A percentile compares a stretch with the other conserved stretches of the same genome.
Evolutionary conservation across 2,888 invertebrate genomes (phyloP).

Genomic region (Tachystola acroxantha): DNA sequence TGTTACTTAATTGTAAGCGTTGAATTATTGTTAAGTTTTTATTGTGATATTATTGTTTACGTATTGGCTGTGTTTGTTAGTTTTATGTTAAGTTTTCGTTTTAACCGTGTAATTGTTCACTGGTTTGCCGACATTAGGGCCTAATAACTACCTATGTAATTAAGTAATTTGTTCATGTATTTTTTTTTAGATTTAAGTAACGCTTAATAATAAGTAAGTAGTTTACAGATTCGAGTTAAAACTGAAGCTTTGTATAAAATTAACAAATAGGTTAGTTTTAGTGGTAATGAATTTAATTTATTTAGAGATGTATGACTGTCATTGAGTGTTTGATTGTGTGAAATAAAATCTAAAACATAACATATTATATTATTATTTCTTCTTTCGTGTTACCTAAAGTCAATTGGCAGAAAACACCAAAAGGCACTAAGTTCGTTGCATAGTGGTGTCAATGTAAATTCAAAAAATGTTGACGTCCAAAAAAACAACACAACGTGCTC

Average conservation of each 20-base stretch:
- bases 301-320: constrained; percentile 56
- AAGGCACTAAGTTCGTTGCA: no score
- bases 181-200: constrained; percentile 21
- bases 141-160: constrained; percentile 2
- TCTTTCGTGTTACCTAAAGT: no score
- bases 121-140: constrained; percentile 70
- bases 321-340: constrained; percentile 46
- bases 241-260: constrained; percentile 77
- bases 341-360: constrained; percentile 16
- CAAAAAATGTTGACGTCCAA: no score
- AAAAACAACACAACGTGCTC: no score
- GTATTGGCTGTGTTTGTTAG: constrained; percentile 74
- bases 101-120: constrained; percentile 54
- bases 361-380: no score
- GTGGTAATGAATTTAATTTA: constrained; percentile 30
- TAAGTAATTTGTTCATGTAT: constrained; percentile 5
- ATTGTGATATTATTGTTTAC: constrained; percentile 55
- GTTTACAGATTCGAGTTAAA: constrained; percentile 72
- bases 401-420: no score
- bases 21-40: constrained; percentile 70
- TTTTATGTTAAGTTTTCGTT: constrained; percentile 78
- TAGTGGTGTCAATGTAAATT: no score
- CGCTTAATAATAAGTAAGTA: no score
- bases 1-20: constrained; percentile 64
- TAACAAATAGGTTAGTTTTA: constrained; percentile 69